Percentiles rank a stretch among this genome's conserved stretches.
These are phyloP conservation scores for Hemicrepidius hirtus DNA, from an alignment of 2,888 invertebrate species.

Conservation along the genomic window DNA sequence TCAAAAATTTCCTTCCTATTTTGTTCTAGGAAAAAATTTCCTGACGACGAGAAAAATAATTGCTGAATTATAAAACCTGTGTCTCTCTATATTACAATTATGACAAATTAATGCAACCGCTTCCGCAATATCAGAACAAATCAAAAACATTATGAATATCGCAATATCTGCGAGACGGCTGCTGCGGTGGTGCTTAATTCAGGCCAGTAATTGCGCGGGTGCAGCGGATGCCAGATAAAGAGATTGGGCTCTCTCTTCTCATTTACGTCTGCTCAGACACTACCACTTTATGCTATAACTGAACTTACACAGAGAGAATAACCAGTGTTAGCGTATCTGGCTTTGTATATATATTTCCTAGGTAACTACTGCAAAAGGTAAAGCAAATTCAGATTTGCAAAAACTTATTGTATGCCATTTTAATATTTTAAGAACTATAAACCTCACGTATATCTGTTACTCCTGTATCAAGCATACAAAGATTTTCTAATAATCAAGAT, in stretches of 20 bases:
- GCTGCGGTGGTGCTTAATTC: conserved; percentile 73
- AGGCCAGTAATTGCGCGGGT: conserved; percentile 72
- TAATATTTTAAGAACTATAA: no score
- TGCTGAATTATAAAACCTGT: background rate
- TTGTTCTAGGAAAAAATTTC: background rate
- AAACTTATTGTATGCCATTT: no score
- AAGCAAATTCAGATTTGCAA: background rate
- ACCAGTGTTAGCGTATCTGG: conserved; percentile 1
- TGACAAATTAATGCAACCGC: conserved; percentile 19
- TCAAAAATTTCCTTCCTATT: conserved; percentile 20
- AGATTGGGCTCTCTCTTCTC: conserved; percentile 57
- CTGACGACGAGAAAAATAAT: background rate
- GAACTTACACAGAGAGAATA: conserved; percentile 36
- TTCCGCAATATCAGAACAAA: conserved; percentile 22
- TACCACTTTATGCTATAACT: conserved; percentile 42
- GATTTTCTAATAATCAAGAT: no score
- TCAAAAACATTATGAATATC: conserved; percentile 40
- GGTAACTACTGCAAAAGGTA: background rate
- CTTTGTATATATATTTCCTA: conserved; percentile 11
- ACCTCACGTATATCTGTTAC: no score
- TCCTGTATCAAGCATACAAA: no score
- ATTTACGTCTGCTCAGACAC: conserved; percentile 53
- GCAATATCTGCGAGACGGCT: conserved; percentile 63
- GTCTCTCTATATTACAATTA: background rate
- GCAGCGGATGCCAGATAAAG: conserved; percentile 61